Evolutionary conservation across 2,888 invertebrate species (phyloP), one percentile per base, ranked within the genome.

Genomic region (Stratiomys singularior): DNA sequence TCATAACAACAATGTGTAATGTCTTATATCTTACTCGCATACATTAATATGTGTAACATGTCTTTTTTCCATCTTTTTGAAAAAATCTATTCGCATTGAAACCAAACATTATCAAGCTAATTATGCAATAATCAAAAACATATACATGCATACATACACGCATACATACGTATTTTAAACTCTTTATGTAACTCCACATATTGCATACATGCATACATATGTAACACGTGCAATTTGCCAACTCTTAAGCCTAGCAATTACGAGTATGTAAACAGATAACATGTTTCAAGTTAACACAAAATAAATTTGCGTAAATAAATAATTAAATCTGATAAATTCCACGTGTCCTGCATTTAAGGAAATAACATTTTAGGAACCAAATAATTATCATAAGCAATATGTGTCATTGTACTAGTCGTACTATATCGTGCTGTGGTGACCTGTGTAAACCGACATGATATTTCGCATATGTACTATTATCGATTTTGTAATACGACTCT

Each of bases 361-460:
- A 25, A 23, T 15, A 37, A 18, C 30, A 69, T 23, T 46, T 47
- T 47, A 46, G 47, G 15, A 69, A 23, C 23, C 21, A 44, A 69
- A 69, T 60, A 47, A 77, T 37, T 46, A 77, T 56, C 67, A 77
- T 76, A 66, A 79, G 79, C 79, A 79, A 79, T 79, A 79, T 71
- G 76, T 78, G 76, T 79, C 44, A 77, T 77, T 77, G 71, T 77
- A 76, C 63, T 77, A 71, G 69, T 60, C 74, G 77, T 64, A 63
- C 63, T 71, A 37, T 37, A 44, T 71, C 71, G 69, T 77, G 67
- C 67, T 77, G 77, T 76, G 69, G 47, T 69, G 63, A 56, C 76
- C 52, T 77, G 74, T 74, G 74, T 74, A 74, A 58, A 58, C 67
- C 37, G 63, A 64, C 37, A 30, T 23, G 58, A 44, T 60, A 74